These are phyloP conservation scores for Eutolmus rufibarbis DNA, from an alignment of 2,888 invertebrate genomes.

Conservation along the genomic window DNA sequence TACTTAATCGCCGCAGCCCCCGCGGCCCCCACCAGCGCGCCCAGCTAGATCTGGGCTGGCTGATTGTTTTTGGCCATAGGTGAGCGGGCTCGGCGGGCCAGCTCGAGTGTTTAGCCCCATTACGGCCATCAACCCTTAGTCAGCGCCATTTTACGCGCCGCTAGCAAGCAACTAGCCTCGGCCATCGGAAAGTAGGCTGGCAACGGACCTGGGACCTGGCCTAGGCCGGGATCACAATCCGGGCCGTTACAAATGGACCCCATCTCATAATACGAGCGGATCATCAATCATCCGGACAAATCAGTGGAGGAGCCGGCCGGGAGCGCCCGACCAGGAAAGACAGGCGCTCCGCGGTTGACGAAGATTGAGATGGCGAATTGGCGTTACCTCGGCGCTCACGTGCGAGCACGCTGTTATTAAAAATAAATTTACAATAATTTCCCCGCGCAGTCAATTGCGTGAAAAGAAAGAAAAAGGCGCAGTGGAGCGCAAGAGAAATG, in stretches of 20 bases:
- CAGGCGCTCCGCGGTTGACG: conserved; percentile 39
- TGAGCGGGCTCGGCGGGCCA: neutral
- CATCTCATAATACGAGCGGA: conserved; percentile 49
- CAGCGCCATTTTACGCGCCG: conserved; percentile 15
- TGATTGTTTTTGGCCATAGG: conserved; percentile 33
- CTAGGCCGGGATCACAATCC: conserved; percentile 40
- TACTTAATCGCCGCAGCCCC: conserved; percentile 44
- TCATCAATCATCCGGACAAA: conserved; percentile 49
- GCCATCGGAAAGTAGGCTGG: neutral
- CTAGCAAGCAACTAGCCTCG: neutral
- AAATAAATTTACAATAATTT: conserved; percentile 46
- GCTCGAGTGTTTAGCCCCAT: conserved; percentile 18
- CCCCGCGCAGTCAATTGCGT: conserved; percentile 37
- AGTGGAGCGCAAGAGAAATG: neutral
- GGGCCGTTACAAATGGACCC: conserved; percentile 47
- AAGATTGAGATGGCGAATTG: conserved; percentile 50
- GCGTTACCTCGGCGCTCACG: conserved; percentile 9
- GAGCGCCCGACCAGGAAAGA: conserved; percentile 45
- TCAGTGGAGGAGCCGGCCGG: conserved; percentile 38
- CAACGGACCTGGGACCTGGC: conserved; percentile 12
- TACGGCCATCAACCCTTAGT: conserved; percentile 32
- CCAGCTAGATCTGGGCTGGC: conserved; percentile 1
- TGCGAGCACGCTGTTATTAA: conserved; percentile 47
- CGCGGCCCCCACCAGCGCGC: neutral
- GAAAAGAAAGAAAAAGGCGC: neutral